These are phyloP conservation scores for Pitta sordida DNA, from an alignment of 2,113 vertebrate genomes.

Conservation along the genomic window DNA sequence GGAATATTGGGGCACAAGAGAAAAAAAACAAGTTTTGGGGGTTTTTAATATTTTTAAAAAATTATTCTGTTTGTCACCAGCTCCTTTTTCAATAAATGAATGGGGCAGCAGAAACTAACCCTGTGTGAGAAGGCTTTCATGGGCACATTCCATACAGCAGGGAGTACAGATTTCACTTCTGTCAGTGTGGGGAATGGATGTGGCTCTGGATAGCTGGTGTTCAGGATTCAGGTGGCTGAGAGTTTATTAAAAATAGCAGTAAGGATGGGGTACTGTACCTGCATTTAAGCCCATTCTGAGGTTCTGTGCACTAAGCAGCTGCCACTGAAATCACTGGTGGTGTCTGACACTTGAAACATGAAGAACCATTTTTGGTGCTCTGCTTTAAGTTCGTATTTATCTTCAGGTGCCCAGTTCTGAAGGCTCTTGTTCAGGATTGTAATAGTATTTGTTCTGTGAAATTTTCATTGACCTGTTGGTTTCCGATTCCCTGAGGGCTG, in stretches of 20 bases:
- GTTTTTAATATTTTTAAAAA: not conserved
- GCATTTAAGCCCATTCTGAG: not conserved
- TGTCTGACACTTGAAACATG: not conserved
- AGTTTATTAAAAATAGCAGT: not conserved
- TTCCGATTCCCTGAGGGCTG: slow-evolving; percentile 49
- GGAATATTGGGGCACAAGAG: not conserved
- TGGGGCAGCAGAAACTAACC: not conserved
- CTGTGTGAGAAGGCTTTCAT: not conserved
- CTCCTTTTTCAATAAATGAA: not conserved
- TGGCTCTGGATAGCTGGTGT: slow-evolving; percentile 8
- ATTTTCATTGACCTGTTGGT: slow-evolving; percentile 53
- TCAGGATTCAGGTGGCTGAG: not conserved
- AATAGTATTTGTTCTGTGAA: slow-evolving; percentile 26
- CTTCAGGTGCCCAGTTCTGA: not conserved
- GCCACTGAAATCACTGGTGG: not conserved
- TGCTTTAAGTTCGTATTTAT: not conserved
- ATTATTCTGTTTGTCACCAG: not conserved
- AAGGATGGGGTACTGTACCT: not conserved
- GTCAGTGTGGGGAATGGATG: not conserved
- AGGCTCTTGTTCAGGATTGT: not conserved
- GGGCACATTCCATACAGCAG: fast-evolving
- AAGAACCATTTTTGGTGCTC: slow-evolving; percentile 17
- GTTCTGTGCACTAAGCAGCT: not conserved
- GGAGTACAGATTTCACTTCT: not conserved
- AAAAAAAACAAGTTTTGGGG: not conserved